Evolutionary conservation across 2,797 vertebrate species (phyloP), one percentile per base, ranked within the genome.

Genomic region (Sebastiscus tertius): DNA sequence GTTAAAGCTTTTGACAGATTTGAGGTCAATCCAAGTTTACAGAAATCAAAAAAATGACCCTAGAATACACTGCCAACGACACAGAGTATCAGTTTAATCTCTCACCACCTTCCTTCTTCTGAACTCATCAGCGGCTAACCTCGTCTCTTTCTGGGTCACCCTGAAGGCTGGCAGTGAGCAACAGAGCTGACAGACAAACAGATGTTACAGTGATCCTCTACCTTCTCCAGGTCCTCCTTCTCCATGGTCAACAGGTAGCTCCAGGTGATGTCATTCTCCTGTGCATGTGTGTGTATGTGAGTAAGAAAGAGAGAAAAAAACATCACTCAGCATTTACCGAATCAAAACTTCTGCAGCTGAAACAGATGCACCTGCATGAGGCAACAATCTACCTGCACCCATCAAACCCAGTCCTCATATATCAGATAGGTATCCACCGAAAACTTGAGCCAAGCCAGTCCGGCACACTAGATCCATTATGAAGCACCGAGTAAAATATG

Each of bases 251-350:
- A 80, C 94, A 99, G 96, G 54, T 96, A 86, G 85, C 94, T 96
- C 96, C 97, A 97, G 75, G 94, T 82, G 94, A 97, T 93, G 81
- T 95, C 97, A 87, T 93, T 94, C 56, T 98, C 96, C 98, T 99
- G 91, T 26, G 46, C 14, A 26, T 11, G 27, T 79, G 83, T 77
- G 58, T 26, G n/a, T 16, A 64, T 29, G 16, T 2, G 6, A 9
- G 18, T 67, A 34, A 67, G 36, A 70, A 12, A 83, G 29, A 33
- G 18, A 68, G 56, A 60, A 66, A 74, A 74, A 61, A 74, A 61
- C 29, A 68, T 70, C 80, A 78, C 59, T 85, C 34, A 54, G 13
- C 80, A 73, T 83, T 77, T 13, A 88, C 59, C 73, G 2, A 90
- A 85, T 91, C 82, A 87, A 90, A 88, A 86, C 82, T 58, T 72